Evolutionary conservation across 2,113 vertebrate genomes (phyloP).

Genomic region (Chloropsis cyanopogon): DNA sequence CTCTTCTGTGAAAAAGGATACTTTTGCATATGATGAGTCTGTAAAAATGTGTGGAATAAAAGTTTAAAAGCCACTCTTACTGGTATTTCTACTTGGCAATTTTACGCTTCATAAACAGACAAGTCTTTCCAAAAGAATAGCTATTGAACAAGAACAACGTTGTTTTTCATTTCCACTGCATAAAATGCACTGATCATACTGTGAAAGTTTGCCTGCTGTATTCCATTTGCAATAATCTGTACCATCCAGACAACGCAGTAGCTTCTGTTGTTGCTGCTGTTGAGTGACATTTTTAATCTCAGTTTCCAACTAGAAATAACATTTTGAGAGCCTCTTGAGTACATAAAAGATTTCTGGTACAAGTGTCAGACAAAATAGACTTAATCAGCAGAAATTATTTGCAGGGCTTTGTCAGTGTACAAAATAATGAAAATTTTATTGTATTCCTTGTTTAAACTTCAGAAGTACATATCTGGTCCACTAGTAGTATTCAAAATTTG

Average conservation of each 20-base stretch:
- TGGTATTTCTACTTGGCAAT: background rate
- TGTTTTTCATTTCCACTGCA: background rate
- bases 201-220: background rate
- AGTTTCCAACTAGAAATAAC: background rate
- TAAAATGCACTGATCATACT: background rate
- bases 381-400: conserved; percentile 31
- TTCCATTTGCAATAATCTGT: background rate
- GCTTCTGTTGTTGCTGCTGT: background rate
- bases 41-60: background rate
- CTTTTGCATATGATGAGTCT: background rate
- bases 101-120: conserved; percentile 4
- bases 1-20: background rate
- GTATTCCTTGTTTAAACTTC: background rate
- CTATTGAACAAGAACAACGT: background rate
- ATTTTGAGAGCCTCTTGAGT: background rate
- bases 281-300: conserved; percentile 56
- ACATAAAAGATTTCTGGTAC: background rate
- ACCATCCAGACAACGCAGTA: background rate
- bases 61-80: background rate
- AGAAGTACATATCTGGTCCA: background rate
- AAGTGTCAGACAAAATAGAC: background rate
- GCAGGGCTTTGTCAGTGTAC: background rate
- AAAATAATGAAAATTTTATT: background rate
- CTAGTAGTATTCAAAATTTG: background rate
- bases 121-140: background rate